Evolutionary conservation across 2,797 vertebrate species (phyloP), one percentile per base, ranked within the genome.

Genomic region (Mallotus villosus): DNA sequence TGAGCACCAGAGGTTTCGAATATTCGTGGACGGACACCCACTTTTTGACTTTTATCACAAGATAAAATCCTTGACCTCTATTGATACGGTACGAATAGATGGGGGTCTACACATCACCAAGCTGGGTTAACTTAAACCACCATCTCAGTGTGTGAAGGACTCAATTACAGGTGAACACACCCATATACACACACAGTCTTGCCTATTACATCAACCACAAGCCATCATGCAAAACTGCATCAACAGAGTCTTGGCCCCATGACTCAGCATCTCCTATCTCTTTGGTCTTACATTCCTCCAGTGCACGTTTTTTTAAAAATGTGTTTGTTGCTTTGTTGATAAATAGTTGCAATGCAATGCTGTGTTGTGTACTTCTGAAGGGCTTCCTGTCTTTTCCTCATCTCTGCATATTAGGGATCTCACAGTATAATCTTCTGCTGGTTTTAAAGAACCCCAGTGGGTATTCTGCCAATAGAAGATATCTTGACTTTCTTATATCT

Each of bases 1-100:
- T 3, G 98, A 99, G 87, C 97, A 99, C 91, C 96, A 97, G 75
- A 92, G 97, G 57, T 99, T 99, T 93, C 95, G 97, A 87, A 94
- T 99, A 93, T 98, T 98, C 87, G 95, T 99, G 89, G 98, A 99
- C 32, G 96, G 97, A 94, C 97, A 99, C 86, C 96, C 96, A 90
- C 96, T 99, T 81, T 99, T 99, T 95, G 98, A 99, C 95, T 99
- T 99, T 95, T 98, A 97, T 89, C 97, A 99, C 87, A 97, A 97
- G 91, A 92, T 99, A 75, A 95, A 96, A 92, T 95, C 95, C n/a
- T 94, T 99, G 86, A 78, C 94, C 65, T 92, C 96, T 22, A 99
- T 99, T 81, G 95, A 99, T 90, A 95, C 96, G 21, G 95, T 99
- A 91, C 95, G 95, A 90, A 99, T 99, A 92, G 94, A 94, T 0